phyloP scores from a whole-genome alignment of 1,140 invertebrate genomes.

The Archivesica marissinica region DNA sequence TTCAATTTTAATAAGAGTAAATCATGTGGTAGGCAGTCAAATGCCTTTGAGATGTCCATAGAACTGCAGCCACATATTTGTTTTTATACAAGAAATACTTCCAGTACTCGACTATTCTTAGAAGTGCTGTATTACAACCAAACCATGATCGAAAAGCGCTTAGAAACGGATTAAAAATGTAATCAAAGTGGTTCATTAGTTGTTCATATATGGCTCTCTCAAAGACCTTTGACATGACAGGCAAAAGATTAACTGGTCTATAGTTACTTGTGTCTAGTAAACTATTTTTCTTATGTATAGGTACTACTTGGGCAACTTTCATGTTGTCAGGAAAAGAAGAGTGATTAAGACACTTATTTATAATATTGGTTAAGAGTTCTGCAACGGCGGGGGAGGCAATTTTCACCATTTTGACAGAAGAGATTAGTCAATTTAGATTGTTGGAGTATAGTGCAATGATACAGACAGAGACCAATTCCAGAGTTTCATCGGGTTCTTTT shows the following conservation, averaged over 20 bases:
- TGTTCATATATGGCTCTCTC: slow-evolving; percentile 54
- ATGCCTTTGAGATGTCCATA: slow-evolving; percentile 65
- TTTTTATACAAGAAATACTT: slow-evolving; percentile 60
- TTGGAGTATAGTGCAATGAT: no score
- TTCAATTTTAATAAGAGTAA: slow-evolving; percentile 43
- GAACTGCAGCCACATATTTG: slow-evolving; percentile 44
- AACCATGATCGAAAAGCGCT: slow-evolving; percentile 44
- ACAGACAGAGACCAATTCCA: no score
- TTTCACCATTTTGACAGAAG: no score
- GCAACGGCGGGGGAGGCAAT: no score
- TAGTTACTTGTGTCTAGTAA: slow-evolving; percentile 51
- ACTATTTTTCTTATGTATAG: slow-evolving; percentile 54
- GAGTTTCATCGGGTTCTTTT: no score
- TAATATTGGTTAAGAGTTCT: no score
- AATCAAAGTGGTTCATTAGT: slow-evolving; percentile 22
- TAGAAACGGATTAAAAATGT: slow-evolving; percentile 44
- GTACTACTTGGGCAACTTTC: no score
- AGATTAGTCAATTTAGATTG: no score
- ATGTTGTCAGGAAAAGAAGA: no score
- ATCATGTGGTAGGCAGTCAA: slow-evolving; percentile 56
- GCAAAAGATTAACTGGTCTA: slow-evolving; percentile 56
- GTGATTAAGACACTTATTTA: no score
- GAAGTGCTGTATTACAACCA: slow-evolving; percentile 45
- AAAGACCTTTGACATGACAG: slow-evolving; percentile 61
- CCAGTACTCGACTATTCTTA: slow-evolving; percentile 44